phyloP scores from a whole-genome alignment of 2,797 vertebrate genomes.

The Propithecus deckenii region DNA sequence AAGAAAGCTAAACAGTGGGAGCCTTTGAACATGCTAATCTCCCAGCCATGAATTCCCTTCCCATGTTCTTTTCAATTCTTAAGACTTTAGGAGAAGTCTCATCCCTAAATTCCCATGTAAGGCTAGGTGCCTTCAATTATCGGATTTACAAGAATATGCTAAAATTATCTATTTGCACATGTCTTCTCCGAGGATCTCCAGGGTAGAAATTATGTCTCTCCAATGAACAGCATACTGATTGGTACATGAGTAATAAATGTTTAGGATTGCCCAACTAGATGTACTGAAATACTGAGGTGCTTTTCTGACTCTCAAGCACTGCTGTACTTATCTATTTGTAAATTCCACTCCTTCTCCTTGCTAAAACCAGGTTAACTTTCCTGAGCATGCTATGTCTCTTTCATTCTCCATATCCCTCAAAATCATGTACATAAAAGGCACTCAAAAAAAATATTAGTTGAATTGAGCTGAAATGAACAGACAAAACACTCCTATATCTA shows the following conservation, averaged over 20 bases:
- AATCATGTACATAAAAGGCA: background rate
- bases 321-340: background rate
- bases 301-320: background rate
- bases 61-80: background rate
- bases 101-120: background rate
- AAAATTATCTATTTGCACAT: background rate
- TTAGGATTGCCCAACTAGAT: background rate
- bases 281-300: background rate
- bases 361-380: background rate
- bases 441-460: background rate
- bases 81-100: slow-evolving; percentile 14
- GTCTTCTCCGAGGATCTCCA: background rate
- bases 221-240: background rate
- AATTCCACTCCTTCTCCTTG: background rate
- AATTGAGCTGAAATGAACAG: slow-evolving; percentile 36
- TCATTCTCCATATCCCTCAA: background rate
- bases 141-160: background rate
- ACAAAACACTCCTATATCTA: background rate
- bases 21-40: background rate
- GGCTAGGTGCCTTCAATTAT: background rate
- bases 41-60: background rate
- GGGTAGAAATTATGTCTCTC: background rate
- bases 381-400: background rate
- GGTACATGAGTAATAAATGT: background rate
- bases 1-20: background rate